Evolutionary conservation across 2,888 invertebrate species (phyloP), one percentile per base, ranked within the genome.

Genomic region (Maniola hyperantus): DNA sequence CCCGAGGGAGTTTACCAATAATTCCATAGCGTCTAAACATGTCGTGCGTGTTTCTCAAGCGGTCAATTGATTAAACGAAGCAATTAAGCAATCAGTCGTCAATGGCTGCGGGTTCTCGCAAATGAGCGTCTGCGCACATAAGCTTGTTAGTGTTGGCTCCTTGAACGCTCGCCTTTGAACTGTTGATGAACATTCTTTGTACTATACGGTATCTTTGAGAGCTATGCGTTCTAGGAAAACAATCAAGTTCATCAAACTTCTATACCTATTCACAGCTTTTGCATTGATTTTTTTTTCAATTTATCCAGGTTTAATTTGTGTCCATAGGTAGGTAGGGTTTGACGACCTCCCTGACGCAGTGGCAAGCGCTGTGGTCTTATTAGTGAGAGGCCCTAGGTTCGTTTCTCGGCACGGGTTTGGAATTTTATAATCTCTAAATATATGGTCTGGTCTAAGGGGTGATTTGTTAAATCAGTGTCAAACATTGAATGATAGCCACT

Each of bases 11-110:
- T 81, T 83, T 79, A 81, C 78, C 82, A 82, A 83, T 83, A 83
- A 86, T 76, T 77, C 81, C 77, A 79, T 78, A 76, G 83, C 81
- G 81, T 82, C 78, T 77, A 75, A 73, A 77, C 70, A 70, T 76
- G 80, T 77, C 79, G 77, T 80, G 79, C 83, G 81, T 82, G 84
- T 85, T 84, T 85, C 89, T 88, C 85, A 84, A 83, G 83, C 88
- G 89, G 85, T 85, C 91, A 91, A 91, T 92, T 92, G 91, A 91
- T 92, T 91, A 91, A 92, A 92, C 91, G 89, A 88, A 90, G 86
- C 91, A 91, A 92, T 92, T 92, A 92, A 90, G 80, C 88, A 92
- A 92, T 92, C 90, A 91, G 87, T 81, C 86, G 78, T 85, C 87
- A 87, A 87, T 84, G 85, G 83, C 76, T 82, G 83, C 81, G 80